Evolutionary conservation across 2,888 invertebrate species (phyloP).

Genomic region (Drosophila melanosoma): DNA sequence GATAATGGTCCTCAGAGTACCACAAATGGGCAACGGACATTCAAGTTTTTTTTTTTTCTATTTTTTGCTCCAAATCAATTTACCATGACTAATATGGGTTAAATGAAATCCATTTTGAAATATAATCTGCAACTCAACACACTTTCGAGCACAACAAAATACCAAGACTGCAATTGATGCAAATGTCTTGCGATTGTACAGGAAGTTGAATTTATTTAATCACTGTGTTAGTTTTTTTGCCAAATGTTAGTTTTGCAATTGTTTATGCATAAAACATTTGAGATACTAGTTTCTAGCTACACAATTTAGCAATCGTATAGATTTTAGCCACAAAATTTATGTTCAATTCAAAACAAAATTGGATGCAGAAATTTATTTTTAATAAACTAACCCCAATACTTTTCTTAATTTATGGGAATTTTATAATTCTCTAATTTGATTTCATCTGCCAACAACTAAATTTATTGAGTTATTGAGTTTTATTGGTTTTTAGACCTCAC

Average conservation of each 20-base stretch:
- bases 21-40: constrained; percentile 53
- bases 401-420: neutral
- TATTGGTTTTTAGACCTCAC: constrained; percentile 11
- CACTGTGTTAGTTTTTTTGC: neutral
- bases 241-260: constrained; percentile 7
- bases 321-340: neutral
- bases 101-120: constrained; percentile 56
- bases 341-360: neutral
- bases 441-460: neutral
- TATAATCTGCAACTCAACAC: constrained; percentile 51
- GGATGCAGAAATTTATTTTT: neutral
- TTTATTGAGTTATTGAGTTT: constrained; percentile 7
- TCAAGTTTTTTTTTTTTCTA: constrained; percentile 31
- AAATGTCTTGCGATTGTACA: constrained; percentile 18
- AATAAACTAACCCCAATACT: neutral
- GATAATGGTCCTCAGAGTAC: constrained; percentile 57
- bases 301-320: neutral
- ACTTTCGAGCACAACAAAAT: constrained; percentile 32
- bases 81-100: constrained; percentile 71
- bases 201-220: constrained; percentile 26
- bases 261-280: neutral
- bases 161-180: constrained; percentile 35
- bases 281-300: neutral
- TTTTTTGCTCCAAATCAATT: constrained; percentile 66
- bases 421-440: neutral